phyloP scores from a whole-genome alignment of 2,888 invertebrate species.

The Cataglyphis altisquamis region DNA sequence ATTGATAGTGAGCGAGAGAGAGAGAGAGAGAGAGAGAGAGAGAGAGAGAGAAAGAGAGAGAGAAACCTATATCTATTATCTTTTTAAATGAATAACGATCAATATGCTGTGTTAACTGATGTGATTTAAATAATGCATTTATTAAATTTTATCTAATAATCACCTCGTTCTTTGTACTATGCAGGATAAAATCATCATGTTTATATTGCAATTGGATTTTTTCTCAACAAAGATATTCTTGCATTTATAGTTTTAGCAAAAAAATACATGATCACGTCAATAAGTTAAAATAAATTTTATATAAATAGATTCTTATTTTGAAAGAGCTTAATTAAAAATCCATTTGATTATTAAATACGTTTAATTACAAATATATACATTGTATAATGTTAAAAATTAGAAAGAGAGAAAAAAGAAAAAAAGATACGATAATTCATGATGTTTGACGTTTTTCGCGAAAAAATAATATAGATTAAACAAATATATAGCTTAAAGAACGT shows the following conservation, averaged over 20 bases:
- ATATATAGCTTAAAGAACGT: not conserved
- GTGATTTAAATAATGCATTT: conserved; percentile 31
- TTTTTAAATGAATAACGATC: conserved; percentile 16
- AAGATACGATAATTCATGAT: not conserved
- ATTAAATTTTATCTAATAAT: conserved; percentile 41
- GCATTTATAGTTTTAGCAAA: conserved; percentile 7
- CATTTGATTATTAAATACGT: not conserved
- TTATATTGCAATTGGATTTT: not conserved
- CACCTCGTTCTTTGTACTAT: not conserved
- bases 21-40: too few species aligned
- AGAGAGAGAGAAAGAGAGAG: not conserved
- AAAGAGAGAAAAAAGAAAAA: not conserved
- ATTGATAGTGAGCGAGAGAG: not conserved
- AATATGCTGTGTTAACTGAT: conserved; percentile 17
- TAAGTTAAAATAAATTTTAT: not conserved
- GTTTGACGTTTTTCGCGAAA: not conserved
- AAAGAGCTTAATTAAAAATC: not conserved
- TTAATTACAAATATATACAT: not conserved
- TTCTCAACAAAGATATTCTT: not conserved
- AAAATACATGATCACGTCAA: not conserved
- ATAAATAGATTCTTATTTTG: not conserved
- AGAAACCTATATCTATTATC: not conserved
- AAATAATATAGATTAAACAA: not conserved
- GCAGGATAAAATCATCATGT: not conserved
- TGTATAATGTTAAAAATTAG: not conserved